These are phyloP conservation scores for Synanceia verrucosa DNA, from an alignment of 2,797 vertebrate genomes.

Conservation along the genomic window DNA sequence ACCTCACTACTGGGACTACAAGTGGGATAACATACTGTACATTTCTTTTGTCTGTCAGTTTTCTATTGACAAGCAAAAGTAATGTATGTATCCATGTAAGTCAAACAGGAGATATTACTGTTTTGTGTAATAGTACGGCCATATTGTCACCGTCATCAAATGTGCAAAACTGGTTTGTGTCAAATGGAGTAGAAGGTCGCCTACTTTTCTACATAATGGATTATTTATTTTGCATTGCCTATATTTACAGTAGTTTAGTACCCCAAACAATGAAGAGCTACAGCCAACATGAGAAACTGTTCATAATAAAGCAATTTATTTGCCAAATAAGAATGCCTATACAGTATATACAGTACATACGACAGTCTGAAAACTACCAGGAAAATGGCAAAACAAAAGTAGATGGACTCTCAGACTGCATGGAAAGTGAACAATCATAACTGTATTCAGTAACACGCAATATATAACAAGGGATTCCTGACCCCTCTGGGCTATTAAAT, in stretches of 20 bases:
- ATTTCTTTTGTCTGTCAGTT: background rate
- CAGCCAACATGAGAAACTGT: slow-evolving; percentile 11
- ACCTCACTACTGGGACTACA: too few relatives aligned
- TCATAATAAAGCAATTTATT: slow-evolving; percentile 82
- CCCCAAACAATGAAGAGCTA: background rate
- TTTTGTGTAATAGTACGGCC: background rate
- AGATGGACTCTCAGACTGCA: slow-evolving; percentile 73
- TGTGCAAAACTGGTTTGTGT: background rate
- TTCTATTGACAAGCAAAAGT: background rate
- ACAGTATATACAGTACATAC: slow-evolving; percentile 82
- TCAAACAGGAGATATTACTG: background rate
- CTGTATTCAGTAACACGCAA: slow-evolving; percentile 64
- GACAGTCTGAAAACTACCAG: slow-evolving; percentile 77
- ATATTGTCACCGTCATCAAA: background rate
- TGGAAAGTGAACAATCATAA: slow-evolving; percentile 71
- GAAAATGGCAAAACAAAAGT: slow-evolving; percentile 70
- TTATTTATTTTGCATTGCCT: too few relatives aligned
- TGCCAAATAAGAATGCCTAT: slow-evolving; percentile 82
- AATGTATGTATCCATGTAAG: background rate
- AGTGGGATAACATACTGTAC: background rate
- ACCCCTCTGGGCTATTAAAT: slow-evolving; percentile 75
- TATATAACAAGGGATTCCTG: slow-evolving; percentile 75
- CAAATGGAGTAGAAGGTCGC: background rate
- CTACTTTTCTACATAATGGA: background rate
- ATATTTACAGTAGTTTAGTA: too few relatives aligned